Percentiles rank a stretch among this genome's conserved stretches.
phyloP scores from a whole-genome alignment of 2,113 vertebrate genomes.

The Pyxicephalus adspersus region DNA sequence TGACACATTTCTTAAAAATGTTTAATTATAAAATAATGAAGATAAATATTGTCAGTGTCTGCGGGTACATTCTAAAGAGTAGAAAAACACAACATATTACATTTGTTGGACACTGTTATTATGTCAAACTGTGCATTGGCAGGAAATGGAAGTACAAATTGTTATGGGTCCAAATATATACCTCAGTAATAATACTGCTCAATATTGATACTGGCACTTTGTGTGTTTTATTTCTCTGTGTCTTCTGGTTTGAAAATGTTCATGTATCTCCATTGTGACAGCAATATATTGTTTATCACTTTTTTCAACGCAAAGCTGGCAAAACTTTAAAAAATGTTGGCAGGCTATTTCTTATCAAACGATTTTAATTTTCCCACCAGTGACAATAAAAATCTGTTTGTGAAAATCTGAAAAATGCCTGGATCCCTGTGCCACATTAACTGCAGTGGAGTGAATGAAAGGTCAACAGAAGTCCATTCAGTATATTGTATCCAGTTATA shows the following conservation, averaged over 20 bases:
- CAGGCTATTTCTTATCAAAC: background rate
- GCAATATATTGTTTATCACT: slow-evolving; percentile 11
- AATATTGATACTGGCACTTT: background rate
- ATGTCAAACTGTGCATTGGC: background rate
- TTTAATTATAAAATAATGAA: too few species aligned
- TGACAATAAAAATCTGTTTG: background rate
- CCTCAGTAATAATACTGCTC: slow-evolving; percentile 7
- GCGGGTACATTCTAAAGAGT: too few species aligned
- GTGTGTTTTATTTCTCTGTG: background rate
- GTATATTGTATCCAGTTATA: too few species aligned
- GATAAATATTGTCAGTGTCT: too few species aligned
- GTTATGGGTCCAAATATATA: background rate
- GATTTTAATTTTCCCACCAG: background rate
- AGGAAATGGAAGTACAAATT: background rate
- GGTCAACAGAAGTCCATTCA: too few species aligned
- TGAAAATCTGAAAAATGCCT: background rate
- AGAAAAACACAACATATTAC: too few species aligned
- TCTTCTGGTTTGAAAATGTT: background rate
- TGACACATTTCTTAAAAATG: too few species aligned
- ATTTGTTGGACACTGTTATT: background rate
- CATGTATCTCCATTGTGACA: slow-evolving; percentile 6
- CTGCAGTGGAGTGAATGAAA: too few species aligned
- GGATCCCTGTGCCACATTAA: background rate
- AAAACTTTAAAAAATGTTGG: background rate
- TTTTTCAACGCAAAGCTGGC: background rate